Percentiles rank a stretch among this genome's conserved stretches.
These are phyloP conservation scores for Sparidentex hasta DNA, from an alignment of 2,797 vertebrate species.

Conservation along the genomic window DNA sequence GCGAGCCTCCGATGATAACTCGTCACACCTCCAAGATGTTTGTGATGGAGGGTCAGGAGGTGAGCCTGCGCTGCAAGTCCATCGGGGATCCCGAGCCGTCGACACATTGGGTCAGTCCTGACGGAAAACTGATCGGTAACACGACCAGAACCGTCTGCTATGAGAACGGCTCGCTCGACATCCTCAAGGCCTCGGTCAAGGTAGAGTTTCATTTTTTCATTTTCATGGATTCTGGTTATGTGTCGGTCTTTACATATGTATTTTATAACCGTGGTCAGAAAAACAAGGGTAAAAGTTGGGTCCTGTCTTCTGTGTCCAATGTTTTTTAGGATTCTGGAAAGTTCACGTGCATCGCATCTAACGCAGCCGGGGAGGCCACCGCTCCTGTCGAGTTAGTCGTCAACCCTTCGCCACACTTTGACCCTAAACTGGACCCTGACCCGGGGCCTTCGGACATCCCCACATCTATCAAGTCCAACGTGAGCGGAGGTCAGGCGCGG, in stretches of 20 bases:
- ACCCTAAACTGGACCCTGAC: conserved; percentile 88
- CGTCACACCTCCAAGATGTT: conserved; percentile 89
- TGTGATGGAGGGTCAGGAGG: conserved; percentile 87
- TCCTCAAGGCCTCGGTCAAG: conserved; percentile 85
- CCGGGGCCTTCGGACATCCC: conserved; percentile 90
- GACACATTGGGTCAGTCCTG: conserved; percentile 93
- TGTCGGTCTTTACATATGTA: not conserved
- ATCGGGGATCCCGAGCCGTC: conserved; percentile 94
- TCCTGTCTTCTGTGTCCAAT: not conserved
- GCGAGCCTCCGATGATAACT: conserved; percentile 93
- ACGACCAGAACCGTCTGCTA: conserved; percentile 91
- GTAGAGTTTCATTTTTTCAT: conserved; percentile 29
- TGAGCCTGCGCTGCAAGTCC: conserved; percentile 93
- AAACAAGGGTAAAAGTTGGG: not conserved
- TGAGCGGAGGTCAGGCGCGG: conserved; percentile 80
- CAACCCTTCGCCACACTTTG: conserved; percentile 88
- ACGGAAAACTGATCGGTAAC: conserved; percentile 92
- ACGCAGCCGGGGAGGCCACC: conserved; percentile 93
- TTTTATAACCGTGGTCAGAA: not conserved
- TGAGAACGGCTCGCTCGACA: conserved; percentile 93
- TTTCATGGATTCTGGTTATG: too few species aligned
- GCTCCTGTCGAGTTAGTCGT: conserved; percentile 91
- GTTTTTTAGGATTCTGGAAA: conserved; percentile 86
- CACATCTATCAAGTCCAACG: conserved; percentile 88
- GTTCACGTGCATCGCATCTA: conserved; percentile 95